Evolutionary conservation across 2,797 vertebrate genomes (phyloP).

Genomic region (Anguilla obscura): DNA sequence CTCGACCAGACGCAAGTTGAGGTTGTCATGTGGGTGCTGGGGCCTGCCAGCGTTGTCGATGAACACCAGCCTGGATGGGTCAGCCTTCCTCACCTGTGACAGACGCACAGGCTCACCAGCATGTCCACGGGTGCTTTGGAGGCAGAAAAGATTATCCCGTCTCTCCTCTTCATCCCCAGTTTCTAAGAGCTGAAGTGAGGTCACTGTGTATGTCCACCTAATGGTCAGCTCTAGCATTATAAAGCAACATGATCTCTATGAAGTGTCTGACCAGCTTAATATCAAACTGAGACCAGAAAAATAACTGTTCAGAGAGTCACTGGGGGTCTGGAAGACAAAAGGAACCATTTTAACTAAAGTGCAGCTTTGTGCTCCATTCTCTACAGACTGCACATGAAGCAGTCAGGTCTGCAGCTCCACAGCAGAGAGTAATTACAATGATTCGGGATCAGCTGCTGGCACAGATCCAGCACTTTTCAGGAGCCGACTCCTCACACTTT

Average conservation of each 20-base stretch:
- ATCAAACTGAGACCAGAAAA: background rate
- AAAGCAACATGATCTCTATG: background rate
- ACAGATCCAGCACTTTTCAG: background rate
- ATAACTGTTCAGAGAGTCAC: background rate
- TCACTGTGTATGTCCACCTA: background rate
- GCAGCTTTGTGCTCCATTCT: constrained; percentile 10
- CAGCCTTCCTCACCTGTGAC: constrained; percentile 69
- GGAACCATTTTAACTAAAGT: background rate
- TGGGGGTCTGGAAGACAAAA: background rate
- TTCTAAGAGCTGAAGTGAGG: background rate
- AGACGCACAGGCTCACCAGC: background rate
- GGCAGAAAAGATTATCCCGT: background rate
- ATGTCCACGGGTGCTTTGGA: background rate
- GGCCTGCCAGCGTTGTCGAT: constrained; percentile 88
- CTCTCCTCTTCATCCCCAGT: background rate
- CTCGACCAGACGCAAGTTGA: constrained; percentile 88
- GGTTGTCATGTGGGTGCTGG: constrained; percentile 76
- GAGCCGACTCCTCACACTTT: background rate
- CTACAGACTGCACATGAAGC: background rate
- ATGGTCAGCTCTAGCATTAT: background rate
- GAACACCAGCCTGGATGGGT: constrained; percentile 83
- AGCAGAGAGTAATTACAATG: background rate
- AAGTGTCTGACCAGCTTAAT: constrained; percentile 1
- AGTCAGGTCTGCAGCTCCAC: background rate
- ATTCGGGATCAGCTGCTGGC: background rate